Percentiles rank a stretch among this genome's conserved stretches.
Evolutionary conservation across 2,797 vertebrate genomes (phyloP).

Genomic region (Trachurus trachurus): DNA sequence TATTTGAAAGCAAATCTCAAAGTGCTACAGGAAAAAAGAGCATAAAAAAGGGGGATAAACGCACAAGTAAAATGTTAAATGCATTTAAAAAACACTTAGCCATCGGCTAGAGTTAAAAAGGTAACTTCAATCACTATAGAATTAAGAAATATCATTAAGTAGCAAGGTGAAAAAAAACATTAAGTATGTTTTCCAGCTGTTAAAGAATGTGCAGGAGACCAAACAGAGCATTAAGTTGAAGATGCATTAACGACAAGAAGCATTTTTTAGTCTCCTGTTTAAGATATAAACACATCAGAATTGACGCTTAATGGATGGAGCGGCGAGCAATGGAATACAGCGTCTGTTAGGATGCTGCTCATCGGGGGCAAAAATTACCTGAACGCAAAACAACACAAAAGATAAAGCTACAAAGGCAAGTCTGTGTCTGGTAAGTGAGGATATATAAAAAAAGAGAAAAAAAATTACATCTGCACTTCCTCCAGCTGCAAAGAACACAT

Average conservation of each 20-base stretch:
- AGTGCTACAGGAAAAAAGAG: too few relatives aligned
- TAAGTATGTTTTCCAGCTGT: not conserved
- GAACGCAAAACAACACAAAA: not conserved
- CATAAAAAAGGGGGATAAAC: too few relatives aligned
- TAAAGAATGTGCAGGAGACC: not conserved
- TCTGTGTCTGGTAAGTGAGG: not conserved
- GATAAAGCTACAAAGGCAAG: not conserved
- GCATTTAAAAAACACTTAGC: too few relatives aligned
- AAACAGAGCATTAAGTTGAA: not conserved
- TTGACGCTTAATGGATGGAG: too few relatives aligned
- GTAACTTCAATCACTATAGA: too few relatives aligned
- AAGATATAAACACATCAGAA: too few relatives aligned
- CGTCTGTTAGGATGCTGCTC: too few relatives aligned
- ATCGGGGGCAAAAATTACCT: not conserved
- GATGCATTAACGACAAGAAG: not conserved
- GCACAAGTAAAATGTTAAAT: too few relatives aligned
- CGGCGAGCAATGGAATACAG: too few relatives aligned
- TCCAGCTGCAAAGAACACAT: conserved; percentile 5
- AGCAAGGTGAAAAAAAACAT: not conserved
- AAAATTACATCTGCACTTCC: not conserved
- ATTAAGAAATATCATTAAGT: not conserved
- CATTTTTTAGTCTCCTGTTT: not conserved
- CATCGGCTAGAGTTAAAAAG: too few relatives aligned
- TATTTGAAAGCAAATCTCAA: too few relatives aligned
- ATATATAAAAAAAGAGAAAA: not conserved